Percentiles rank a stretch among this genome's conserved stretches.
phyloP scores from a whole-genome alignment of 2,797 vertebrate genomes.

The Lates japonicus region DNA sequence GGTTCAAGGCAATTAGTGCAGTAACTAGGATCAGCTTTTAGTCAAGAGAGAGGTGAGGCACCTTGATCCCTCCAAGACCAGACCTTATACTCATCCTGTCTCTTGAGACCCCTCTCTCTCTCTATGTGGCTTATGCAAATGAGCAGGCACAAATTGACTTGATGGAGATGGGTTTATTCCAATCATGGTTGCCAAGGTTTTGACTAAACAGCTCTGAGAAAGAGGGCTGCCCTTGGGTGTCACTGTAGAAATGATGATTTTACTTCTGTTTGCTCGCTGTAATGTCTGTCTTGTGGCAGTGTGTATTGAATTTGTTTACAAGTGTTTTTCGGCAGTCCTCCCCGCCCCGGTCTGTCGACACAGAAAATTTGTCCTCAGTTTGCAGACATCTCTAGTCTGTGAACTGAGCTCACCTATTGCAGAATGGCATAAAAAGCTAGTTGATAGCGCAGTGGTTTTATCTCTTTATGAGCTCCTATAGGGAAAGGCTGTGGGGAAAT shows the following conservation, averaged over 20 bases:
- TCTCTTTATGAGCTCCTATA: constrained; percentile 84
- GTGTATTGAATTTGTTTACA: constrained; percentile 68
- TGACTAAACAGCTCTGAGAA: constrained; percentile 62
- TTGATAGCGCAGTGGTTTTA: constrained; percentile 80
- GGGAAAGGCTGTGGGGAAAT: constrained; percentile 80
- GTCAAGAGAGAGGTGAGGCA: constrained; percentile 71
- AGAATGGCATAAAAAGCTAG: constrained; percentile 72
- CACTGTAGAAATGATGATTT: constrained; percentile 60
- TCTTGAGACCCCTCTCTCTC: constrained; percentile 56
- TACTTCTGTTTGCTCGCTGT: constrained; percentile 43
- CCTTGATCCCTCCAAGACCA: constrained; percentile 74
- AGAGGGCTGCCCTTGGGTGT: constrained; percentile 54
- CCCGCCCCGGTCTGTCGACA: constrained; percentile 36
- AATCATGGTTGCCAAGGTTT: constrained; percentile 68
- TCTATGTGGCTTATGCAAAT: constrained; percentile 74
- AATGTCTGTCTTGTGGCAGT: constrained; percentile 43
- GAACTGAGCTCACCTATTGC: constrained; percentile 71
- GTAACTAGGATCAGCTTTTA: constrained; percentile 73
- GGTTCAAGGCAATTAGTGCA: constrained; percentile 79
- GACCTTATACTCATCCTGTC: constrained; percentile 60
- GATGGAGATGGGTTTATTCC: constrained; percentile 76
- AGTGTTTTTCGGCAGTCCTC: constrained; percentile 44
- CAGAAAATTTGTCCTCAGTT: constrained; percentile 54
- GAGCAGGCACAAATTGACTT: constrained; percentile 72
- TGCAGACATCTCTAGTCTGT: constrained; percentile 52